Base-by-base conservation (phyloP, 2,888 invertebrate genomes). In the Calliscelio sp. region DNA sequence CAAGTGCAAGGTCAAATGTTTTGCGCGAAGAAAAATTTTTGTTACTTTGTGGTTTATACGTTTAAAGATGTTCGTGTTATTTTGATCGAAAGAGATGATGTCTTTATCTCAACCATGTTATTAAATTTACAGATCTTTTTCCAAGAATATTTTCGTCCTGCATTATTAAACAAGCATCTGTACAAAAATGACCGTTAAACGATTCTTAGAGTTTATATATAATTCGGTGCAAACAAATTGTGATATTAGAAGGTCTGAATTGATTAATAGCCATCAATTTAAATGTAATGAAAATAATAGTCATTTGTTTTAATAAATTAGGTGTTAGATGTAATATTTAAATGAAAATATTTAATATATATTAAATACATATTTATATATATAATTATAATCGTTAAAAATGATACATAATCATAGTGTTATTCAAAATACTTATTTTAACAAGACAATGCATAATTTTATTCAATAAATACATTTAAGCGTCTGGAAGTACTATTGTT, bases 11-110 rank as follows among this genome's bases (percentile, higher is more conserved):
- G 71, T 22, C 75, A 80, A 44, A 16, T 80, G 20, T 63, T 61
- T 16, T 55, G 51, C 11, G 83, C 85, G 6, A 63, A 82, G 28
- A 57, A 82, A 35, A 24, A 65, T n/a, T 74, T 35, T 32, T 82
- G 70, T 53, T 63, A 80, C 57, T 79, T 83, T 53, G 28, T 77
- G 32, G 53, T 83, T 22, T 80, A 71, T 55, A 83, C 80, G 2
- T 78, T 78, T 55, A 44, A 24, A 20, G 73, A 81, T 68, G 16
- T 81, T 35, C 7, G 6, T 22, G 46, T 28, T 11, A 81, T 73
- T 44, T 28, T 55, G 32, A 79, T 85, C 16, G 3, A 18, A 46
- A 78, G 81, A 46, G 80, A 83, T 70, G 61, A 85, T 22, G 10
- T 7, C 28, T 83, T 85, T 51, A 85, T 83, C 16, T 24, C 49